Evolutionary conservation across 2,888 invertebrate species (phyloP).

Genomic region (Caenorhabditis wallacei): DNA sequence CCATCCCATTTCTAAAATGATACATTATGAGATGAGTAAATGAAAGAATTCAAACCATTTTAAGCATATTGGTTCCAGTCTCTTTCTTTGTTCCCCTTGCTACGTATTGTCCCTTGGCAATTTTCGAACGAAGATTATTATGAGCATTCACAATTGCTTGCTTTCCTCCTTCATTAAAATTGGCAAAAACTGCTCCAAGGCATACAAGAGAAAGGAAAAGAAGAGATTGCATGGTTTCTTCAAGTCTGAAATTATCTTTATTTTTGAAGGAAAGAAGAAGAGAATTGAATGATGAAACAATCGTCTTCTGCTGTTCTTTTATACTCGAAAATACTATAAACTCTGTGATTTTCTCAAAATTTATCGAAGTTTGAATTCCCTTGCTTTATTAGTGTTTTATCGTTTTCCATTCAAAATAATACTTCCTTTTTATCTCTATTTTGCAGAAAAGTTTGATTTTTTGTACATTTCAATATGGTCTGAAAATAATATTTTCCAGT

Average conservation of each 20-base stretch:
- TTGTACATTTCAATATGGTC: not conserved
- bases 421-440: constrained; percentile 1
- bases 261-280: not conserved
- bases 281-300: not conserved
- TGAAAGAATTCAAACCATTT: constrained; percentile 6
- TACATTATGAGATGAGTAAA: not conserved
- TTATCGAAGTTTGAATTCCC: not conserved
- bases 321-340: constrained; percentile 5
- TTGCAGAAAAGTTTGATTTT: not conserved
- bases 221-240: constrained; percentile 25
- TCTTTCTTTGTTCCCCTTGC: constrained; percentile 33
- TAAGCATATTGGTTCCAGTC: constrained; percentile 26
- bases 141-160: constrained; percentile 33
- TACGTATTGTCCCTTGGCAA: constrained; percentile 43
- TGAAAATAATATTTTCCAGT: too few relatives aligned
- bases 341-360: constrained; percentile 7
- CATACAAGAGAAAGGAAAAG: constrained; percentile 6
- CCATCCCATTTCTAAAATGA: constrained; percentile 48
- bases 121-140: constrained; percentile 37
- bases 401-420: not conserved
- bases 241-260: constrained; percentile 16
- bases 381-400: constrained; percentile 7
- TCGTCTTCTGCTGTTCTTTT: not conserved
- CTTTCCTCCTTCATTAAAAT: constrained; percentile 32
- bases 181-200: constrained; percentile 16